A percentile compares a stretch with the other conserved stretches of the same genome.
Conservation (phyloP, 2,888 invertebrate species). For the Beris chalybata region DNA sequence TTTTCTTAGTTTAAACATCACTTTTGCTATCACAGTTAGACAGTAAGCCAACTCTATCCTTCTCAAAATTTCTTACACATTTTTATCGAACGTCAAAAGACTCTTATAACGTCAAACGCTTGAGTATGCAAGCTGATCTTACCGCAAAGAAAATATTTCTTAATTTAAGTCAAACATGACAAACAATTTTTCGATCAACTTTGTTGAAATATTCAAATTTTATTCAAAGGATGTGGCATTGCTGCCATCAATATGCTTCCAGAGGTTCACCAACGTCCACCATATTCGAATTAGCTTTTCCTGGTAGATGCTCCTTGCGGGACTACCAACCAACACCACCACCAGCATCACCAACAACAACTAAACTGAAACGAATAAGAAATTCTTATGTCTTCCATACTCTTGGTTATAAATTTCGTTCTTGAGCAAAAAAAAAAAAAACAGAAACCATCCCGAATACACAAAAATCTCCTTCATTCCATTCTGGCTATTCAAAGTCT, state of each 20-base stretch:
- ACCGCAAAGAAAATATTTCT: slow-evolving; percentile 27
- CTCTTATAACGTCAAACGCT: background rate
- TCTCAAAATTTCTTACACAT: background rate
- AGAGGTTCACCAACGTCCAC: too few relatives aligned
- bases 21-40: background rate
- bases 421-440: too few relatives aligned
- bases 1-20: slow-evolving; percentile 8
- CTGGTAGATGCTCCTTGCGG: too few relatives aligned
- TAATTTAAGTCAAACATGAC: slow-evolving; percentile 34
- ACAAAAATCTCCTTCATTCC: too few relatives aligned
- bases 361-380: background rate
- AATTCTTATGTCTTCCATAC: background rate
- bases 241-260: too few relatives aligned
- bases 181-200: slow-evolving; percentile 30
- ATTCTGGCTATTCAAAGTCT: too few relatives aligned
- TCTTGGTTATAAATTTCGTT: background rate
- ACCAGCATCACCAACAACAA: background rate
- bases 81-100: slow-evolving; percentile 24
- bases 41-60: slow-evolving; percentile 1
- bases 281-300: too few relatives aligned
- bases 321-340: too few relatives aligned
- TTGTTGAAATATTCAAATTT: slow-evolving; percentile 31
- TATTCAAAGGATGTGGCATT: slow-evolving; percentile 26
- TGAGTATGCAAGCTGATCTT: background rate
- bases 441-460: too few relatives aligned